A percentile compares a stretch with the other conserved stretches of the same genome.
Evolutionary conservation across 2,113 vertebrate species (phyloP).

Genomic region (Hyperoodon ampullatus): DNA sequence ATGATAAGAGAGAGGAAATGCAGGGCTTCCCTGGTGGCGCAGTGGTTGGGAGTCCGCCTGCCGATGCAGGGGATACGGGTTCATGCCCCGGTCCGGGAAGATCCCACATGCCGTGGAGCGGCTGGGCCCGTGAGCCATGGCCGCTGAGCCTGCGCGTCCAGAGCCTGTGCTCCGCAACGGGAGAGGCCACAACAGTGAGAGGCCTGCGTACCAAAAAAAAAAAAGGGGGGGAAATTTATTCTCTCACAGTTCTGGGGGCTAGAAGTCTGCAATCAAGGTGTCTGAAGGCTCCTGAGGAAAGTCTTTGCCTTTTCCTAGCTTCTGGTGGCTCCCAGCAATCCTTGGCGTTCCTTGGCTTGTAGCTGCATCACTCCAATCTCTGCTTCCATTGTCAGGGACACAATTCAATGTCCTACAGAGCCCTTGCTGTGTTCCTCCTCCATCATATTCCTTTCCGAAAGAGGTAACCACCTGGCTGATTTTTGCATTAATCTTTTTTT

Average conservation of each 20-base stretch:
- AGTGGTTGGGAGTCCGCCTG: no score
- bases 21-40: no score
- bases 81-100: no score
- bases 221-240: not conserved
- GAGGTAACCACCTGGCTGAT: not conserved
- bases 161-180: no score
- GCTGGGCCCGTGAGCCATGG: no score
- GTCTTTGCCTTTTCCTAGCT: not conserved
- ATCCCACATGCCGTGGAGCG: no score
- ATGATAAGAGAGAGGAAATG: not conserved
- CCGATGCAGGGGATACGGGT: no score
- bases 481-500: not conserved
- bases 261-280: not conserved
- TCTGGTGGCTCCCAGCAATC: not conserved
- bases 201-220: no score
- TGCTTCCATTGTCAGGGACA: not conserved
- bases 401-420: not conserved
- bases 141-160: no score
- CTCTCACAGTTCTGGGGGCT: not conserved
- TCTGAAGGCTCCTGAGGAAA: not conserved
- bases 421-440: not conserved
- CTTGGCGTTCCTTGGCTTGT: not conserved
- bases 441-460: not conserved
- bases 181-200: no score
- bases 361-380: not conserved